A percentile compares a stretch with the other conserved stretches of the same genome.
Evolutionary conservation across 2,888 invertebrate genomes (phyloP).

Genomic region (Catonia carolina): DNA sequence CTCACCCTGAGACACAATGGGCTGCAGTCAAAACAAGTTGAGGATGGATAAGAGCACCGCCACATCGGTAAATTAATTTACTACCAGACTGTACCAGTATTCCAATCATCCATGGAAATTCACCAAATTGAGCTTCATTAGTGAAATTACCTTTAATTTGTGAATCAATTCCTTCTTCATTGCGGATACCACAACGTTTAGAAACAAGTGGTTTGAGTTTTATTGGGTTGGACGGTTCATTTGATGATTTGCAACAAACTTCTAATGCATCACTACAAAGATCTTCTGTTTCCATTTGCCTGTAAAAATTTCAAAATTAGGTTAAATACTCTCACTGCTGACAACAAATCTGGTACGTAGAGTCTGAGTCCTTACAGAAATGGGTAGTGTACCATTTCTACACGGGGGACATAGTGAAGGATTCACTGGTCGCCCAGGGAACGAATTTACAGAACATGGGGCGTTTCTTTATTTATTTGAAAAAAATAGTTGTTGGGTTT

Average conservation of each 20-base stretch:
- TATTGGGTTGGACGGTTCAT: slow-evolving; percentile 30
- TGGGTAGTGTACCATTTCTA: too few relatives aligned
- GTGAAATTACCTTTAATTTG: slow-evolving; percentile 56
- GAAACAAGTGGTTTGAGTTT: slow-evolving; percentile 36
- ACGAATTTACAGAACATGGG: too few relatives aligned
- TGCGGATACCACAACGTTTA: slow-evolving; percentile 61
- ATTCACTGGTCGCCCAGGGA: too few relatives aligned
- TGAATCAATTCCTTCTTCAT: slow-evolving; percentile 64
- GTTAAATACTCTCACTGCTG: too few relatives aligned
- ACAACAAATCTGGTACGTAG: too few relatives aligned
- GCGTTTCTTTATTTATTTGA: too few relatives aligned
- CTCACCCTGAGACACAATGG: slow-evolving; percentile 62
- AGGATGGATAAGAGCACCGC: slow-evolving; percentile 72
- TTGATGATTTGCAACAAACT: slow-evolving; percentile 56
- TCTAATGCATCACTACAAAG: slow-evolving; percentile 65
- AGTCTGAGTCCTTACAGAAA: too few relatives aligned
- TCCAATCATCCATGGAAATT: slow-evolving; percentile 76
- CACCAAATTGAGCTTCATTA: slow-evolving; percentile 67
- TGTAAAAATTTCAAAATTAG: too few relatives aligned
- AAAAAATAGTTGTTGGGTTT: too few relatives aligned
- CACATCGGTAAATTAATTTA: slow-evolving; percentile 63
- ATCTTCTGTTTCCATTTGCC: slow-evolving; percentile 38
- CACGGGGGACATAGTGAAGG: too few relatives aligned
- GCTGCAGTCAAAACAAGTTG: slow-evolving; percentile 72
- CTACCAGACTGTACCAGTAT: slow-evolving; percentile 50